A percentile compares a stretch with the other conserved stretches of the same genome.
Evolutionary conservation across 2,888 invertebrate genomes (phyloP).

Genomic region (Lepidochrysops patricia): DNA sequence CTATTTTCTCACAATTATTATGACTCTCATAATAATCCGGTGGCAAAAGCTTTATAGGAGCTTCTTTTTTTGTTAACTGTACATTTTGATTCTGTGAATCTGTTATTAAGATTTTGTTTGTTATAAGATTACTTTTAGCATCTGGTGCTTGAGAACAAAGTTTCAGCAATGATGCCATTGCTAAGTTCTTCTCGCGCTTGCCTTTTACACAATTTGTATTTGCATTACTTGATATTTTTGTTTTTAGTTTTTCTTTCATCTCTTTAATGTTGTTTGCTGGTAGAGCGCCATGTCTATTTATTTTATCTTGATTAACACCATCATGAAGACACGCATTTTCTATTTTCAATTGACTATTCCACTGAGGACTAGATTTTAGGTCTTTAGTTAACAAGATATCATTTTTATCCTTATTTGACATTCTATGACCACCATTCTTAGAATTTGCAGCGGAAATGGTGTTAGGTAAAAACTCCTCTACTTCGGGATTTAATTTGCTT

Average conservation of each 20-base stretch:
- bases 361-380: not conserved
- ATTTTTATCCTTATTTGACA: not conserved
- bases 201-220: conserved; percentile 30
- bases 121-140: not conserved
- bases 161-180: conserved; percentile 43
- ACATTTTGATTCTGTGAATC: not conserved
- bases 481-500: conserved; percentile 46
- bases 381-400: not conserved
- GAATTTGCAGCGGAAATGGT: not conserved
- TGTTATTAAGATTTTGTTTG: not conserved
- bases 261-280: conserved; percentile 20
- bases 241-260: conserved; percentile 32
- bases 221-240: conserved; percentile 34
- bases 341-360: not conserved
- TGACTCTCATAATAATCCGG: conserved; percentile 36
- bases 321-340: not conserved
- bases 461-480: conserved; percentile 41
- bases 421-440: not conserved
- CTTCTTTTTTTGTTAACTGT: not conserved
- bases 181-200: conserved; percentile 42
- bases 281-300: not conserved
- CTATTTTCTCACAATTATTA: not conserved
- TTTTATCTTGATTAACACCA: not conserved
- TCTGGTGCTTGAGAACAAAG: conserved; percentile 30
- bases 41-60: conserved; percentile 33